These are phyloP conservation scores for Cylindroiulus punctatus DNA, from an alignment of 2,888 invertebrate genomes.

Conservation along the genomic window DNA sequence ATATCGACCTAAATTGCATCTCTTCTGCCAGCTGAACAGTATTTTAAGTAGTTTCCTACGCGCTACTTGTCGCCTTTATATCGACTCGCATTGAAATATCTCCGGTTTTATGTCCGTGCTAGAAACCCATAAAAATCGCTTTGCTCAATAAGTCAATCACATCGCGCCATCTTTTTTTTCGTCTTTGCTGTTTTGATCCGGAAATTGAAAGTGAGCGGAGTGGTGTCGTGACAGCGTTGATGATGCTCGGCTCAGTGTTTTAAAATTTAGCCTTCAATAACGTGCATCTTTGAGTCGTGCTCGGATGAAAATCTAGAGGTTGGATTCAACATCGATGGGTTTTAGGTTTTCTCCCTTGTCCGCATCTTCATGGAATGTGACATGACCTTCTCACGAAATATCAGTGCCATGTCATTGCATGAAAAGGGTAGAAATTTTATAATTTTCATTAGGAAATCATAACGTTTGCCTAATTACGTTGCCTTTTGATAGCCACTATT, in stretches of 20 bases:
- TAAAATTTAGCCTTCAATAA: not conserved
- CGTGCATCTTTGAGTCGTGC: not conserved
- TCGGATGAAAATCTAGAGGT: not conserved
- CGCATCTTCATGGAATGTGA: not conserved
- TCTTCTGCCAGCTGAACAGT: constrained; percentile 31
- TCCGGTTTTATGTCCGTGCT: constrained; percentile 3
- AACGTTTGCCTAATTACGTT: no score
- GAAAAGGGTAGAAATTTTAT: no score
- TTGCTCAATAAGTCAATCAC: constrained; percentile 50
- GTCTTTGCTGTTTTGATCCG: constrained; percentile 14
- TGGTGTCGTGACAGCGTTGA: not conserved
- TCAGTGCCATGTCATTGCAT: no score
- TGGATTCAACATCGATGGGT: not conserved
- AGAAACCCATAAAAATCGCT: constrained; percentile 46
- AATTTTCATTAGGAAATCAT: no score
- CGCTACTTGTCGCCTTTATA: constrained; percentile 8
- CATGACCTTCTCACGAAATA: not conserved
- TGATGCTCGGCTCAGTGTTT: not conserved
- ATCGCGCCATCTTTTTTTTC: not conserved
- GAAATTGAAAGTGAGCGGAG: constrained; percentile 48
- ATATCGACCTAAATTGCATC: constrained; percentile 13
- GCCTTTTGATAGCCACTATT: no score
- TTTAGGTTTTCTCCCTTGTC: no score
- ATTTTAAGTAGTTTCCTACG: constrained; percentile 18
- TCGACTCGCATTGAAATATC: constrained; percentile 27